These are phyloP conservation scores for Acromyrmex heyeri DNA, from an alignment of 1,140 invertebrate species.

Conservation along the genomic window DNA sequence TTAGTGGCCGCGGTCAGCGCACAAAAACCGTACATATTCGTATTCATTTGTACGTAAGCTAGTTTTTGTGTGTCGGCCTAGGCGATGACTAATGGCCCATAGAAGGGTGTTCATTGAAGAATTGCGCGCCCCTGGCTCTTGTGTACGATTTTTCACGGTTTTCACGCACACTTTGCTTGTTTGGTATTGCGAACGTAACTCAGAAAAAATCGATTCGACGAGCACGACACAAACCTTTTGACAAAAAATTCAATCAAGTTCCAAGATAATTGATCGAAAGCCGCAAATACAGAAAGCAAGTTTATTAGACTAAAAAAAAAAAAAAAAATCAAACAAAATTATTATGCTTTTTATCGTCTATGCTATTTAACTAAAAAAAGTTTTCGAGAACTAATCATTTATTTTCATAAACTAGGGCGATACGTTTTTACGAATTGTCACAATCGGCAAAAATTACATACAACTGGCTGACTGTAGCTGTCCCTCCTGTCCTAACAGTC, in stretches of 20 bases:
- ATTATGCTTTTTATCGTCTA: background rate
- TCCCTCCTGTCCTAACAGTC: constrained; percentile 61
- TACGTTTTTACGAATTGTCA: background rate
- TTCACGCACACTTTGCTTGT: constrained; percentile 67
- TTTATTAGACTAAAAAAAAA: background rate
- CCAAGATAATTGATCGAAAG: constrained; percentile 41
- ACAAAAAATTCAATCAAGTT: constrained; percentile 68
- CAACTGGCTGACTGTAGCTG: constrained; percentile 38
- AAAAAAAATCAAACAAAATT: background rate
- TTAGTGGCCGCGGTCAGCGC: constrained; percentile 15
- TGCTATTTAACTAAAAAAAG: background rate
- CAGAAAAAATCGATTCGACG: constrained; percentile 71
- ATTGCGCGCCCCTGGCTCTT: constrained; percentile 67
- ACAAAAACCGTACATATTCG: constrained; percentile 61
- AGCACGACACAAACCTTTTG: constrained; percentile 27
- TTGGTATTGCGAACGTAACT: constrained; percentile 69
- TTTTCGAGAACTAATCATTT: background rate
- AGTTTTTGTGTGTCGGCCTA: constrained; percentile 71
- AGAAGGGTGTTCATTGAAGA: constrained; percentile 67
- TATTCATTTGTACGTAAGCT: constrained; percentile 76
- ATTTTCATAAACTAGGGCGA: background rate
- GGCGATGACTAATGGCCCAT: constrained; percentile 77
- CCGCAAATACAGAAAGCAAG: constrained; percentile 22
- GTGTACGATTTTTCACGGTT: constrained; percentile 78
- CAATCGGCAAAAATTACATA: constrained; percentile 27